phyloP scores from a whole-genome alignment of 2,888 invertebrate genomes.

The Pyralis farinalis region DNA sequence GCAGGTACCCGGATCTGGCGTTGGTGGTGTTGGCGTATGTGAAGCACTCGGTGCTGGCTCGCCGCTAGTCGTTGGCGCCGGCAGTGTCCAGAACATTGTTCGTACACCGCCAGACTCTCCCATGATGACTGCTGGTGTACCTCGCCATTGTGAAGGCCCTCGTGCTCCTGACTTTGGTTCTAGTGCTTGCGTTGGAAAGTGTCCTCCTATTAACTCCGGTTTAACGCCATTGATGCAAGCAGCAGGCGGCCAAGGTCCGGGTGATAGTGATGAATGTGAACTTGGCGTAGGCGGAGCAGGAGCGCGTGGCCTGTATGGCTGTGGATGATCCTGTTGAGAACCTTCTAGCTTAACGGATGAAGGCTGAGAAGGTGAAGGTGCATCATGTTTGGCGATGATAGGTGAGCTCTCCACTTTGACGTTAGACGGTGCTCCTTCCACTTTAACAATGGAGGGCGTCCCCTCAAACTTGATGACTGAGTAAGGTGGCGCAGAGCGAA shows the following conservation, averaged over 20 bases:
- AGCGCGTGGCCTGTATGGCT: constrained; percentile 58
- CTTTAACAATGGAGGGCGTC: constrained; percentile 49
- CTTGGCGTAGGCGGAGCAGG: constrained; percentile 70
- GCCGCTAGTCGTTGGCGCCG: constrained; percentile 76
- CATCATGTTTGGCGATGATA: constrained; percentile 50
- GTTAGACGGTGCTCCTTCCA: constrained; percentile 63
- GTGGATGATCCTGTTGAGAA: constrained; percentile 46
- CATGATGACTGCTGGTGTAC: constrained; percentile 94
- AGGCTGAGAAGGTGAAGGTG: constrained; percentile 46
- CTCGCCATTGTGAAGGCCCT: constrained; percentile 75
- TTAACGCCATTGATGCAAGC: constrained; percentile 89
- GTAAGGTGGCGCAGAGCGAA: constrained; percentile 79
- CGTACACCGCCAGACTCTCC: constrained; percentile 94
- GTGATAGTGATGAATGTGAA: constrained; percentile 52
- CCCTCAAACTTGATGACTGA: constrained; percentile 83
- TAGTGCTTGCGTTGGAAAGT: constrained; percentile 71
- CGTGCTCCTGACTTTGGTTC: constrained; percentile 61
- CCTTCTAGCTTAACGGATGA: constrained; percentile 75
- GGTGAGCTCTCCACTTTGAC: constrained; percentile 54
- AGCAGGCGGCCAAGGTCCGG: constrained; percentile 79
- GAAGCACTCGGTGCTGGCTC: constrained; percentile 74
- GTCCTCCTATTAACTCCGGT: constrained; percentile 89
- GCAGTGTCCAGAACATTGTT: constrained; percentile 85
- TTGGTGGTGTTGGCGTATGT: constrained; percentile 80
- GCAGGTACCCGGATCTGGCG: constrained; percentile 70